Base-by-base conservation (phyloP, 2,113 vertebrate species). In the Carassius auratus region DNA sequence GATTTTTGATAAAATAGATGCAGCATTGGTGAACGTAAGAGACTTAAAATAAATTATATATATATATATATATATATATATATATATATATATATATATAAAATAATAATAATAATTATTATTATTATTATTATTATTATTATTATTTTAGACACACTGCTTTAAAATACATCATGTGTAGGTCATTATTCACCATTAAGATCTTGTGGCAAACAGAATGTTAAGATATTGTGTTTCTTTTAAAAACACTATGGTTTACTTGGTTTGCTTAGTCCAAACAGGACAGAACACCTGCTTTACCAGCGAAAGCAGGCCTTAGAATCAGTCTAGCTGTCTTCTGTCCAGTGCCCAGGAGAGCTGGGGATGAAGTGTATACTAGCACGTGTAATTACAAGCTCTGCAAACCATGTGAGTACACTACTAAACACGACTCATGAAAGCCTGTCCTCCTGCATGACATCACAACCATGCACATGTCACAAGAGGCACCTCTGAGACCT, bases 401-500 rank as follows among this genome's bases (percentile, higher is more conserved):
- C 73, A 86, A 64, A 82, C 77, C 33, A 73, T 82, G 68, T 30
- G 71, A 81, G 23, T 75, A 33, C 69, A 45, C 73, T 84, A 12
- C 80, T 8, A 66, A 80, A 87, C 86, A 55, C 76, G 38, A 75
- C 84, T 62, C 42, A 73, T 62, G 64, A 30, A 74, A 38, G 85
- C 52, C 30, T 81, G 57, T 84, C 68, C 76, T 85, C 62, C 71
- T 76, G 50, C 84, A 78, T 88, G 82, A 83, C 85, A 86, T 86
- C 77, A 88, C 76, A 87, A 84, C 75, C 42, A 19, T 86, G 81
- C 76, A 79, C 81, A 77, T 52, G 81, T 77, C 76, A 85, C 83
- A 86, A 77, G 26, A 80, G 87, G 87, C 86, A 88, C 84, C 84
- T 87, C 74, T 81, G 85, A 87, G 81, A 88, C 57, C 77, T 90